These are phyloP conservation scores for Cydia pomonella DNA, from an alignment of 1,140 invertebrate species.

Conservation along the genomic window DNA sequence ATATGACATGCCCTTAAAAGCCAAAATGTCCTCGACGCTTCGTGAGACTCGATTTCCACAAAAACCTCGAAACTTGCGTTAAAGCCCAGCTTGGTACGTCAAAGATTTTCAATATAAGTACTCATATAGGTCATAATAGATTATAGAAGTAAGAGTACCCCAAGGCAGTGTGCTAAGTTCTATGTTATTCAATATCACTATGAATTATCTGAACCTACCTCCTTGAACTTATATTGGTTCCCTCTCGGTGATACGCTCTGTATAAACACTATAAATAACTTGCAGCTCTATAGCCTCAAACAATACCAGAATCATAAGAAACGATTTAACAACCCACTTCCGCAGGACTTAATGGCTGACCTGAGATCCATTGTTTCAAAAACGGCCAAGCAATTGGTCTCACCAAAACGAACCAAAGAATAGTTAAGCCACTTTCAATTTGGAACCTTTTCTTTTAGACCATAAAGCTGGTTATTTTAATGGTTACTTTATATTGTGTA, in stretches of 20 bases:
- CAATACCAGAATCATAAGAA: slow-evolving; percentile 33
- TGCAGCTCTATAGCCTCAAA: slow-evolving; percentile 5
- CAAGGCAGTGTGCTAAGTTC: too few relatives aligned
- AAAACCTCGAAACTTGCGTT: too few relatives aligned
- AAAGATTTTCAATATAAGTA: too few relatives aligned
- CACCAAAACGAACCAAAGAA: not conserved
- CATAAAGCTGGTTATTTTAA: not conserved
- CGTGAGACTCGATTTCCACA: too few relatives aligned
- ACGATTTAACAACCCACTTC: slow-evolving; percentile 26
- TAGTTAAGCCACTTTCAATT: not conserved
- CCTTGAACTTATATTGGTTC: too few relatives aligned
- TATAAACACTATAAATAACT: not conserved
- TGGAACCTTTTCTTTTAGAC: not conserved
- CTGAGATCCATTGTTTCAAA: slow-evolving; percentile 11
- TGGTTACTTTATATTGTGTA: not conserved
- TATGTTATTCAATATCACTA: too few relatives aligned
- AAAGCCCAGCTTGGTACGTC: too few relatives aligned
- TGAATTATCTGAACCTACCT: too few relatives aligned
- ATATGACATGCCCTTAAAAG: too few relatives aligned
- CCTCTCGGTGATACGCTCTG: not conserved
- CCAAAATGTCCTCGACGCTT: too few relatives aligned
- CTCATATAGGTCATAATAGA: too few relatives aligned
- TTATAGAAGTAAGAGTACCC: too few relatives aligned
- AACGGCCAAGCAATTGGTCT: slow-evolving; percentile 6
- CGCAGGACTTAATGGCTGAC: slow-evolving; percentile 1